A percentile compares a stretch with the other conserved stretches of the same genome.
Evolutionary conservation across 2,797 vertebrate species (phyloP).

Genomic region (Crotalus adamanteus): DNA sequence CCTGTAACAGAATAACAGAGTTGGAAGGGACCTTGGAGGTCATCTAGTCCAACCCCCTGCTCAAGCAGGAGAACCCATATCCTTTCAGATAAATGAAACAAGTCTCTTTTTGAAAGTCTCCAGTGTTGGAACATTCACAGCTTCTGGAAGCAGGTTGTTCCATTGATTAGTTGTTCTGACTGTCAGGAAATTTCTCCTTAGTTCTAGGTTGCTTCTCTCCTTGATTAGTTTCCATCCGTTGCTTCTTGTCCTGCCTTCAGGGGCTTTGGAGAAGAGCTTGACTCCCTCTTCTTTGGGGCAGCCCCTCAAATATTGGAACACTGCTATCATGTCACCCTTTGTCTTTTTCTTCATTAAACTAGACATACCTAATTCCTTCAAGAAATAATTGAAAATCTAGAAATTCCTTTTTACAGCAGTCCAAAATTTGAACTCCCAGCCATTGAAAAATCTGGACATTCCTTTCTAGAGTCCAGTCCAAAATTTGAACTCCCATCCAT

Average conservation of each 20-base stretch:
- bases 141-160: fast-evolving
- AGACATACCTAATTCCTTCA: neutral
- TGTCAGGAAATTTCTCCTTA: fast-evolving
- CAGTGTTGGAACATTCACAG: neutral
- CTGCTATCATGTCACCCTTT: neutral
- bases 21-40: neutral
- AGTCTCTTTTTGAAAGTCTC: neutral
- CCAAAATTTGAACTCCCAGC: too few species aligned
- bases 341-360: neutral
- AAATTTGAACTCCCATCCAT: neutral
- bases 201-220: neutral
- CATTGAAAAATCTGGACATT: too few species aligned
- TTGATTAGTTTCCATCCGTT: neutral
- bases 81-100: neutral
- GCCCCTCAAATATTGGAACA: neutral
- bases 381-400: neutral
- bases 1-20: neutral
- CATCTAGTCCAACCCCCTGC: too few species aligned
- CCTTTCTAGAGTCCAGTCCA: neutral
- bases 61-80: neutral
- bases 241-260: neutral
- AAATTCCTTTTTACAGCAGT: neutral
- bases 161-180: neutral
- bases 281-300: neutral
- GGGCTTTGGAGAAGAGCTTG: neutral